Evolutionary conservation across 2,888 invertebrate species (phyloP).

Genomic region (Troilus luridus): DNA sequence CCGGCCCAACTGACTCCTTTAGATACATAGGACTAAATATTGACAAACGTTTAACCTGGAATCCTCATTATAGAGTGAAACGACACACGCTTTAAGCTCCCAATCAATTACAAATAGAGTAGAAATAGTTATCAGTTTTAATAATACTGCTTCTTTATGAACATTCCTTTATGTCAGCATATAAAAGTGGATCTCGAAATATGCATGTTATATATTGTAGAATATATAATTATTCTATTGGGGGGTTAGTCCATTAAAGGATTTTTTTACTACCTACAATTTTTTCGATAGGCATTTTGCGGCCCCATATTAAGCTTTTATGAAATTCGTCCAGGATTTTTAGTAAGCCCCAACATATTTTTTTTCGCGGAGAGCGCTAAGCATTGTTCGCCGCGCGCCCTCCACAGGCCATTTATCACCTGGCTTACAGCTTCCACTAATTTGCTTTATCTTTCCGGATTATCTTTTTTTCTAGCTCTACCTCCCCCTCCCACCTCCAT

Average conservation of each 20-base stretch:
- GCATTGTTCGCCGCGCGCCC: not conserved
- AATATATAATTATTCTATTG: not conserved
- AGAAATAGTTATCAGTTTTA: too few relatives aligned
- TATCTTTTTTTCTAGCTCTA: not conserved
- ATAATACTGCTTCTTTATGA: too few relatives aligned
- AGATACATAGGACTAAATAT: too few relatives aligned
- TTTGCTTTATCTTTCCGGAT: slow-evolving; percentile 42
- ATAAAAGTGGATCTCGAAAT: too few relatives aligned
- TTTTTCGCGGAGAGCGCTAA: not conserved
- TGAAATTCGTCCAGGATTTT: slow-evolving; percentile 10
- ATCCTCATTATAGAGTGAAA: too few relatives aligned
- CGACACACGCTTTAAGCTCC: too few relatives aligned
- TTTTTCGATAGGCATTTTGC: not conserved
- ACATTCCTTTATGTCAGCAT: too few relatives aligned
- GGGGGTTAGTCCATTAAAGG: not conserved
- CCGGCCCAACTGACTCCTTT: too few relatives aligned
- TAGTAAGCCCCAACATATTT: not conserved
- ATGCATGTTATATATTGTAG: too few relatives aligned
- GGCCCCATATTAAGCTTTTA: not conserved
- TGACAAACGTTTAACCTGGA: too few relatives aligned
- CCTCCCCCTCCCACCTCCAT: not conserved
- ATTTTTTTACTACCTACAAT: not conserved
- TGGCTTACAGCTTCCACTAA: slow-evolving; percentile 24
- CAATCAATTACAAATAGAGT: too few relatives aligned
- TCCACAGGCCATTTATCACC: not conserved